Conservation (phyloP, 2,113 vertebrate species). For the Hiodon tergisus region DNA sequence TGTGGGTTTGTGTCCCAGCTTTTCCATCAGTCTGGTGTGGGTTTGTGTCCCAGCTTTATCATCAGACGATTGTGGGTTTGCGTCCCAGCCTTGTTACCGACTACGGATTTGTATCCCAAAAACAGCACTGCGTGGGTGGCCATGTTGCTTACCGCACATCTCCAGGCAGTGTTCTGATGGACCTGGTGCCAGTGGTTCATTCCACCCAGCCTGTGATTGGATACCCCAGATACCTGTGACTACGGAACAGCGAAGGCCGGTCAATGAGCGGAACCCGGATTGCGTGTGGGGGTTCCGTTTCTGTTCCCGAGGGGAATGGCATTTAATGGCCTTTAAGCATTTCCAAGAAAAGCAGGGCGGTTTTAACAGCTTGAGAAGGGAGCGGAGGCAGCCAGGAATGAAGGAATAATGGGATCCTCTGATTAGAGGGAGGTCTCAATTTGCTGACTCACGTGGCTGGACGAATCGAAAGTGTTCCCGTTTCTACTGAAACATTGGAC, state of each 20-base stretch:
- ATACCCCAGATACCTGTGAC: too few species aligned
- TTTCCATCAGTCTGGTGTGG: background rate
- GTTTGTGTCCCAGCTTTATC: too few species aligned
- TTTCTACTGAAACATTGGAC: conserved; percentile 10
- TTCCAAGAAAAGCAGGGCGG: background rate
- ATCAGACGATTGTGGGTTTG: background rate
- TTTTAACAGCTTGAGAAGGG: conserved; percentile 14
- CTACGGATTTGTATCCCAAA: too few species aligned
- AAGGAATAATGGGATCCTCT: background rate
- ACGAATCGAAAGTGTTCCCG: conserved; percentile 17
- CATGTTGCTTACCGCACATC: too few species aligned
- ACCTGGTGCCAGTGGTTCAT: too few species aligned
- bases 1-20: background rate
- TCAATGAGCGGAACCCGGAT: too few species aligned
- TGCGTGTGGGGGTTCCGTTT: background rate
- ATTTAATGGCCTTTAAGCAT: background rate
- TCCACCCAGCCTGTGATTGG: too few species aligned
- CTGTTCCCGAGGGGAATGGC: background rate
- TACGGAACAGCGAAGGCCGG: too few species aligned
- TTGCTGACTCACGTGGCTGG: conserved; percentile 38
- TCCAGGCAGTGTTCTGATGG: too few species aligned
- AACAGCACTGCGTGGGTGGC: too few species aligned
- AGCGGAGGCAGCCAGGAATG: background rate
- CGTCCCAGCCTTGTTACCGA: background rate
- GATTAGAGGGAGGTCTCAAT: conserved; percentile 20